Conservation (phyloP, 2,888 invertebrate genomes). For the Therioaphis trifolii region DNA sequence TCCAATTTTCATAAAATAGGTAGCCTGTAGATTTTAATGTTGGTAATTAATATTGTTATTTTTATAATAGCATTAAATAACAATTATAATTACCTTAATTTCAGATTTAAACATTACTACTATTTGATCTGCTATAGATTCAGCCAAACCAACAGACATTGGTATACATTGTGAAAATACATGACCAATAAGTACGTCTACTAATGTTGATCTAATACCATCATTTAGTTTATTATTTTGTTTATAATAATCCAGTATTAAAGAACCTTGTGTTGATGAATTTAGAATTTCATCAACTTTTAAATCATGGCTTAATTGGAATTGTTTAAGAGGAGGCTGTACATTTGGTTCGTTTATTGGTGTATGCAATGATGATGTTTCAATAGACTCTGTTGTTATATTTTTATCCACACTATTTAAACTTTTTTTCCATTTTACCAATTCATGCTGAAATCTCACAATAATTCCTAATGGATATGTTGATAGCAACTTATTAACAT, state of each 20-base stretch:
- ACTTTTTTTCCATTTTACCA: not conserved
- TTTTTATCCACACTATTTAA: not conserved
- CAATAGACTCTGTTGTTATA: not conserved
- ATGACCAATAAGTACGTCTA: not conserved
- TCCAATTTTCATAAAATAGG: constrained; percentile 3
- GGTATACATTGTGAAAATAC: not conserved
- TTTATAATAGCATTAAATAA: not conserved
- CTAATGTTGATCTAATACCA: constrained; percentile 6
- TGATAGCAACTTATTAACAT: not conserved
- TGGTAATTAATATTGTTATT: not conserved
- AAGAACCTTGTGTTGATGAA: not conserved
- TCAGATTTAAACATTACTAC: not conserved
- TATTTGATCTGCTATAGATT: constrained; percentile 1
- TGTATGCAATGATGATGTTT: not conserved
- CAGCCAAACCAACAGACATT: not conserved
- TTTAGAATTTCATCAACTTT: not conserved
- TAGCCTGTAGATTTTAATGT: not conserved
- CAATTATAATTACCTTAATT: not conserved
- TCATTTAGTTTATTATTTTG: not conserved
- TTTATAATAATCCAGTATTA: constrained; percentile 2
- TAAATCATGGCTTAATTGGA: not conserved
- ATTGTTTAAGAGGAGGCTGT: no score
- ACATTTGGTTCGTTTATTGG: not conserved
- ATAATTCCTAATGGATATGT: not conserved
- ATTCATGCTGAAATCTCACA: not conserved